Conservation (phyloP, 2,113 vertebrate genomes). For the Dunckerocampus dactyliophorus region DNA sequence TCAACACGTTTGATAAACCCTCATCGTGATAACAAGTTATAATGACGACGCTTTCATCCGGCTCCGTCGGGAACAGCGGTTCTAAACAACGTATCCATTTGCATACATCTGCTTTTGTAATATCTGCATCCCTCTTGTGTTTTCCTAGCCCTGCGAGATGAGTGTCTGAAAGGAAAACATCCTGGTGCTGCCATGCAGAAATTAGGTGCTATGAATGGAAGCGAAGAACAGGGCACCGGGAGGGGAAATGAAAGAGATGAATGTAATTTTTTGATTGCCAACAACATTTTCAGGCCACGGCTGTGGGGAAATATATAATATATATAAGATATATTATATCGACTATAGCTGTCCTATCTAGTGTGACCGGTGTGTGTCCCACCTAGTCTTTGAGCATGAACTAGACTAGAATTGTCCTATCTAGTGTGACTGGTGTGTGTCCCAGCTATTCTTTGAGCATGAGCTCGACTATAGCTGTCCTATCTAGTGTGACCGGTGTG, state of each 20-base stretch:
- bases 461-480: no score
- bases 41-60: slow-evolving; percentile 18
- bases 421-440: no score
- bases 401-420: no score
- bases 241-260: slow-evolving; percentile 36
- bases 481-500: no score
- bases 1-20: slow-evolving; percentile 31
- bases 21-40: slow-evolving; percentile 14
- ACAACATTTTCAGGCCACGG: slow-evolving; percentile 47
- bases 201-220: slow-evolving; percentile 35
- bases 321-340: no score
- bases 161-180: slow-evolving; percentile 26
- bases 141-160: slow-evolving; percentile 24
- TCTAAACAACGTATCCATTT: slow-evolving; percentile 46
- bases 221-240: background rate
- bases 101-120: slow-evolving; percentile 13
- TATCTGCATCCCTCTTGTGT: slow-evolving; percentile 28
- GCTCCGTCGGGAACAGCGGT: slow-evolving; percentile 24
- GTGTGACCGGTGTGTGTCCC: no score
- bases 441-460: no score
- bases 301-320: slow-evolving; percentile 25
- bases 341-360: no score
- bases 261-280: slow-evolving; percentile 54
- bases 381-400: no score
- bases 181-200: slow-evolving; percentile 21